These are phyloP conservation scores for Corythoichthys haematopterus DNA, from an alignment of 2,113 vertebrate species.

Conservation along the genomic window DNA sequence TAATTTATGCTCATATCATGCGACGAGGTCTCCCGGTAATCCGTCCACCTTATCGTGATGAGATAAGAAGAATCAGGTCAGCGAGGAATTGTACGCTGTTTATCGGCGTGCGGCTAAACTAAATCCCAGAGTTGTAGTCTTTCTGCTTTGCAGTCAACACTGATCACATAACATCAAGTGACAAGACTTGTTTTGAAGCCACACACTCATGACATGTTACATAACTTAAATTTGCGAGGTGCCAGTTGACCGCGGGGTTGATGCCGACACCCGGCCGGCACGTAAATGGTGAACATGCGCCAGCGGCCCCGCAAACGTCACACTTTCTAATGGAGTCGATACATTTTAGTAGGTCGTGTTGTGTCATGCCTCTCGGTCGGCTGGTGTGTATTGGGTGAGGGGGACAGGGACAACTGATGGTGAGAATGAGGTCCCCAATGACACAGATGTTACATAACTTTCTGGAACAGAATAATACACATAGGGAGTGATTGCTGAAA, in stretches of 20 bases:
- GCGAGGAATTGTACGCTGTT: conserved; percentile 32
- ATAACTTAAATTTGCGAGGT: conserved; percentile 46
- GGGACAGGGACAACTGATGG: conserved; percentile 27
- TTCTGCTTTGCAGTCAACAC: conserved; percentile 60
- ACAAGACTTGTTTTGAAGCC: conserved; percentile 54
- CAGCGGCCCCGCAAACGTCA: neutral
- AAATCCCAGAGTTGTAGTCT: conserved; percentile 44
- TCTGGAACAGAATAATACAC: conserved; percentile 28
- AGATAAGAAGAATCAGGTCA: conserved; percentile 57
- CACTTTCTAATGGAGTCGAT: conserved; percentile 23
- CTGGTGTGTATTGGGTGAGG: neutral
- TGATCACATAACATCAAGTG: conserved; percentile 58
- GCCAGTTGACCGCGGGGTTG: conserved; percentile 24
- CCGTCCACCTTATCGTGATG: conserved; percentile 30
- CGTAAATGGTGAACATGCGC: conserved; percentile 14
- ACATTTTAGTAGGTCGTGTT: conserved; percentile 14
- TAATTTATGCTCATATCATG: conserved; percentile 7
- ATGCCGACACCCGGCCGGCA: conserved; percentile 15
- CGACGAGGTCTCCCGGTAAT: conserved; percentile 32
- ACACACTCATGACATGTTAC: conserved; percentile 48
- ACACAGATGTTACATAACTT: conserved; percentile 45
- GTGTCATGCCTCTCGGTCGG: conserved; percentile 19
- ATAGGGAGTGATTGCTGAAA: conserved; percentile 35
- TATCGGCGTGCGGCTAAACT: conserved; percentile 32
- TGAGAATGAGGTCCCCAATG: conserved; percentile 40